Evolutionary conservation across 1,140 invertebrate species (phyloP).

Genomic region (Orchestia grillus): DNA sequence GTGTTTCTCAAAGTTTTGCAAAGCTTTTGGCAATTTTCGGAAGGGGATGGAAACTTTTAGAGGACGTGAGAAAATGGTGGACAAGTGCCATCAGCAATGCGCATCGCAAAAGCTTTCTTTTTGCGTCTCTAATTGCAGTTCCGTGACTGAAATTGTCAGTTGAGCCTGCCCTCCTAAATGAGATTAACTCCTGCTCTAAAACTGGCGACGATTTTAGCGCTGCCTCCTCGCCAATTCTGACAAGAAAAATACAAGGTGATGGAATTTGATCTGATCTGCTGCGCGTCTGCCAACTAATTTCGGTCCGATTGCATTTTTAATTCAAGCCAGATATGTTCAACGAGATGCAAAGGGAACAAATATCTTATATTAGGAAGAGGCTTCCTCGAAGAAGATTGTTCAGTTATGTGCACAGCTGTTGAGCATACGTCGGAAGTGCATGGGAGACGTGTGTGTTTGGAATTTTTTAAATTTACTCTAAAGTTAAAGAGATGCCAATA

Average conservation of each 20-base stretch:
- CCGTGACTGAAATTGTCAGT: slow-evolving; percentile 42
- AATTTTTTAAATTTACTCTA: not conserved
- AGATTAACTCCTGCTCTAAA: not conserved
- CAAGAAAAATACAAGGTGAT: not conserved
- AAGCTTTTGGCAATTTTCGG: slow-evolving; percentile 18
- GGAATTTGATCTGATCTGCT: not conserved
- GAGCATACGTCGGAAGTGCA: not conserved
- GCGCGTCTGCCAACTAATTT: not conserved
- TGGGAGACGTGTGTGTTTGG: not conserved
- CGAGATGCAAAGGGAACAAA: not conserved
- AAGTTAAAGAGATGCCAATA: not conserved
- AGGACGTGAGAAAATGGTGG: slow-evolving; percentile 24
- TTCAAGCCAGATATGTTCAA: not conserved
- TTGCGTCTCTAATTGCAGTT: not conserved
- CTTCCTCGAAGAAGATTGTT: not conserved
- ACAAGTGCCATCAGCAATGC: slow-evolving; percentile 38
- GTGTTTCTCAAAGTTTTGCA: slow-evolving; percentile 24
- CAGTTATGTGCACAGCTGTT: not conserved
- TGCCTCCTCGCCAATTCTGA: not conserved
- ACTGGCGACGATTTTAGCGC: not conserved
- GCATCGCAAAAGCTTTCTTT: slow-evolving; percentile 41
- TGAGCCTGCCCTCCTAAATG: not conserved
- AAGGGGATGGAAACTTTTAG: slow-evolving; percentile 10
- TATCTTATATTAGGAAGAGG: not conserved
- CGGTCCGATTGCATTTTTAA: not conserved